Evolutionary conservation across 2,888 invertebrate species (phyloP).

Genomic region (Furcula furcula): DNA sequence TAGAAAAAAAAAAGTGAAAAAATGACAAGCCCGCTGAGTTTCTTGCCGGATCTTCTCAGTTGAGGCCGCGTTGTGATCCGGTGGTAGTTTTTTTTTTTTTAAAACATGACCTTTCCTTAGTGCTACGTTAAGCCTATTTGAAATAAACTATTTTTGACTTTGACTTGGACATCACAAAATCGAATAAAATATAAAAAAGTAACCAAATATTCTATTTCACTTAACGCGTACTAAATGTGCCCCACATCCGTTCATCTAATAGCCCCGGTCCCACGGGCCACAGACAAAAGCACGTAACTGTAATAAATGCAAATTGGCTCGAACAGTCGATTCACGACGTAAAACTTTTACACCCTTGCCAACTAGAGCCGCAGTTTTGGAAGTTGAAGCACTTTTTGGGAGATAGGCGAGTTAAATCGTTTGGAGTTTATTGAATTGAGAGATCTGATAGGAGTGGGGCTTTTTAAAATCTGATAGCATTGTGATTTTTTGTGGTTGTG

Average conservation of each 20-base stretch:
- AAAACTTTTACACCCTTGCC: constrained; percentile 37
- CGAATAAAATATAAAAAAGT: too few relatives aligned
- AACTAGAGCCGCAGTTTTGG: constrained; percentile 1
- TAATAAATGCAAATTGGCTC: constrained; percentile 67
- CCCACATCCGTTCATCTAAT: constrained; percentile 42
- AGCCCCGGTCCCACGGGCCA: constrained; percentile 25
- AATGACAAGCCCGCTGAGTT: too few relatives aligned
- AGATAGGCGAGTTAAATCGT: constrained; percentile 3
- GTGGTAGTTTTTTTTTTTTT: too few relatives aligned
- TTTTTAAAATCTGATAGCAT: too few relatives aligned
- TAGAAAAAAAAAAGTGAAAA: too few relatives aligned
- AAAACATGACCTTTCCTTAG: too few relatives aligned
- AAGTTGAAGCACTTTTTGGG: constrained; percentile 13
- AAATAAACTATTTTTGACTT: too few relatives aligned
- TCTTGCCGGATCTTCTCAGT: too few relatives aligned
- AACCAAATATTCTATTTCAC: constrained; percentile 30
- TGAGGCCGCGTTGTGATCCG: too few relatives aligned
- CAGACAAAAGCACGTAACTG: constrained; percentile 49
- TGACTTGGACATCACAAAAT: too few relatives aligned
- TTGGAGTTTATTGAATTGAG: constrained; percentile 1
- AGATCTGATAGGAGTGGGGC: background rate
- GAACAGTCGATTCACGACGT: constrained; percentile 43
- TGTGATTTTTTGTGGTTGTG: too few relatives aligned
- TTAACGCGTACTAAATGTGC: constrained; percentile 27
- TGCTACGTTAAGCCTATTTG: too few relatives aligned